Conservation (phyloP, 2,797 vertebrate genomes). For the Pseudochirops cupreus region DNA sequence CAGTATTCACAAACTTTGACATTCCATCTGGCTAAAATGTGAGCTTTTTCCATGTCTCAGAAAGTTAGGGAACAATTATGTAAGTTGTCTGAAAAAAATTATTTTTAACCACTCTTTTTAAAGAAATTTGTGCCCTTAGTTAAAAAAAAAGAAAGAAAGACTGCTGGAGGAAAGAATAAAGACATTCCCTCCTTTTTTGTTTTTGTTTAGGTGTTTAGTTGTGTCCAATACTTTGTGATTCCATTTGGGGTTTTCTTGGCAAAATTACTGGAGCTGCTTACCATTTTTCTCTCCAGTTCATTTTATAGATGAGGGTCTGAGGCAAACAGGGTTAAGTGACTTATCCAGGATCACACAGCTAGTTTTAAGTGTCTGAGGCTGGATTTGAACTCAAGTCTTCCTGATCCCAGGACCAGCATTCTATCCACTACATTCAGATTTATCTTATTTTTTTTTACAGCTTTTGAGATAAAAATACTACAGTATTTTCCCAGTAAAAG, state of each 20-base stretch:
- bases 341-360: not conserved
- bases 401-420: not conserved
- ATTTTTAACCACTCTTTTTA: slow-evolving; percentile 72
- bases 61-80: slow-evolving; percentile 78
- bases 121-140: slow-evolving; percentile 39
- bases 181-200: not conserved
- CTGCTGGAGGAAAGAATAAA: slow-evolving; percentile 9
- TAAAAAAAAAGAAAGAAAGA: slow-evolving; percentile 55
- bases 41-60: slow-evolving; percentile 66
- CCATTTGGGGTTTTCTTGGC: not conserved
- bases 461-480: slow-evolving; percentile 14
- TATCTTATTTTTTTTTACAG: not conserved
- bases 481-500: slow-evolving; percentile 11
- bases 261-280: not conserved
- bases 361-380: not conserved
- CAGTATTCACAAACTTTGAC: slow-evolving; percentile 56
- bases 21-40: slow-evolving; percentile 71
- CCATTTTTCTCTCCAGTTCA: not conserved
- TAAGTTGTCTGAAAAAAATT: slow-evolving; percentile 72
- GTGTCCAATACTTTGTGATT: not conserved
- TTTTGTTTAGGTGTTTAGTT: not conserved
- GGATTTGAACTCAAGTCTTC: not conserved
- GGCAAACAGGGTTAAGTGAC: not conserved
- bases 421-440: not conserved
- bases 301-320: not conserved